phyloP scores from a whole-genome alignment of 2,888 invertebrate species.

The Koerneria pararmatus region DNA sequence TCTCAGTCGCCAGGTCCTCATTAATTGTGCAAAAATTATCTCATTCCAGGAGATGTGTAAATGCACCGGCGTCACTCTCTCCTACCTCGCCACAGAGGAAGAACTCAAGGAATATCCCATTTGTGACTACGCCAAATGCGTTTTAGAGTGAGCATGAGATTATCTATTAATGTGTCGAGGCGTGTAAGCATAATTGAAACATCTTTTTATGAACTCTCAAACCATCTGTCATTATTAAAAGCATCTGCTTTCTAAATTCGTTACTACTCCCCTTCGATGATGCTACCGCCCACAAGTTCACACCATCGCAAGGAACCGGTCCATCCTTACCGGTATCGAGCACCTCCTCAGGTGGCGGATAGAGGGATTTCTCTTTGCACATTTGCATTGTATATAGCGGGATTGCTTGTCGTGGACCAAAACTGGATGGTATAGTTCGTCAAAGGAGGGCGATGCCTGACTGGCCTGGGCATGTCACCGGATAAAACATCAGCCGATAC shows the following conservation, averaged over 20 bases:
- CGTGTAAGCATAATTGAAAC: neutral
- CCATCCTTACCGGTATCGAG: no score
- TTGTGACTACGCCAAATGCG: conserved; percentile 54
- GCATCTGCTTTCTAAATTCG: neutral
- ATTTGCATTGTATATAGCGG: no score
- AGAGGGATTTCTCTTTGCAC: no score
- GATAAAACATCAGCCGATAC: no score
- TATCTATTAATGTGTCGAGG: neutral
- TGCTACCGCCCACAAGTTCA: no score
- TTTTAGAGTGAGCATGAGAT: conserved; percentile 38
- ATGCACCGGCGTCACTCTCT: conserved; percentile 49
- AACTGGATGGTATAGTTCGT: no score
- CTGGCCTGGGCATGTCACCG: no score
- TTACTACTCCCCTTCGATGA: neutral
- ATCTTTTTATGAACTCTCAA: neutral
- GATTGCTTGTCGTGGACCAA: no score
- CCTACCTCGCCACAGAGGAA: conserved; percentile 43
- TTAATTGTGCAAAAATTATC: neutral
- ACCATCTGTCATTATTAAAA: conserved; percentile 14
- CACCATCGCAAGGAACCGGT: no score
- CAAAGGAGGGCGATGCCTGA: no score
- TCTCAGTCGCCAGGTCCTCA: neutral
- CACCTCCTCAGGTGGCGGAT: no score
- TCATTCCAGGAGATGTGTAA: conserved; percentile 46
- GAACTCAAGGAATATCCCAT: conserved; percentile 46